A percentile compares a stretch with the other conserved stretches of the same genome.
Conservation (phyloP, 2,113 vertebrate genomes). For the Butorides virescens region DNA sequence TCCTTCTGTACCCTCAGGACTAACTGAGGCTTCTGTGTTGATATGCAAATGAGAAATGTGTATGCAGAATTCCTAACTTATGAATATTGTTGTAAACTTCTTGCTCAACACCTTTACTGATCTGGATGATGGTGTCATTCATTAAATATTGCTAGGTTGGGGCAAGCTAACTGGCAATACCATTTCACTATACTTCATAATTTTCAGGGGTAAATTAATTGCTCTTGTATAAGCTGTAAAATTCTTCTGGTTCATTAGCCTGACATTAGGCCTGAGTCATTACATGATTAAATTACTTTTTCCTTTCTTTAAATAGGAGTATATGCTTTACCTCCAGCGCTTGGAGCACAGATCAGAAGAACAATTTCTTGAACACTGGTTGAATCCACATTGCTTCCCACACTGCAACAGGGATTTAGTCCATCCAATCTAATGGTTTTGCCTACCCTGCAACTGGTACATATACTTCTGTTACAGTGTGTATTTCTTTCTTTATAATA, state of each 20-base stretch:
- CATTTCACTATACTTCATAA: not conserved
- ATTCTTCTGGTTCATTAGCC: not conserved
- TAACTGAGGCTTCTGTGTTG: not conserved
- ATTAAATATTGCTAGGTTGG: not conserved
- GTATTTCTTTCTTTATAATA: not conserved
- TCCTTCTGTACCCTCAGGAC: not conserved
- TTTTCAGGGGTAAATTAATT: not conserved
- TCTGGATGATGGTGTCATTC: not conserved
- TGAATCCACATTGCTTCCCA: constrained; percentile 90
- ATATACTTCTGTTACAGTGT: not conserved
- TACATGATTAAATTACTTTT: not conserved
- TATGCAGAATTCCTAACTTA: not conserved
- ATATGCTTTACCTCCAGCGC: constrained; percentile 84
- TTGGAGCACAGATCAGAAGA: constrained; percentile 88
- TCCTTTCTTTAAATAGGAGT: constrained; percentile 76
- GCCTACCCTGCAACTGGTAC: not conserved
- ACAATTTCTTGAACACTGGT: constrained; percentile 88
- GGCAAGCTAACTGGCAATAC: not conserved
- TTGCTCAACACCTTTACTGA: not conserved
- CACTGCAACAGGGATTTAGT: constrained; percentile 89
- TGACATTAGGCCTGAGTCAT: not conserved
- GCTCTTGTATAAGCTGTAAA: not conserved
- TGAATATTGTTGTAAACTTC: not conserved
- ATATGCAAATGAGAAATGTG: not conserved
- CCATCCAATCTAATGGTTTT: constrained; percentile 73